These are phyloP conservation scores for Karalla daura DNA, from an alignment of 2,797 vertebrate species.

Conservation along the genomic window DNA sequence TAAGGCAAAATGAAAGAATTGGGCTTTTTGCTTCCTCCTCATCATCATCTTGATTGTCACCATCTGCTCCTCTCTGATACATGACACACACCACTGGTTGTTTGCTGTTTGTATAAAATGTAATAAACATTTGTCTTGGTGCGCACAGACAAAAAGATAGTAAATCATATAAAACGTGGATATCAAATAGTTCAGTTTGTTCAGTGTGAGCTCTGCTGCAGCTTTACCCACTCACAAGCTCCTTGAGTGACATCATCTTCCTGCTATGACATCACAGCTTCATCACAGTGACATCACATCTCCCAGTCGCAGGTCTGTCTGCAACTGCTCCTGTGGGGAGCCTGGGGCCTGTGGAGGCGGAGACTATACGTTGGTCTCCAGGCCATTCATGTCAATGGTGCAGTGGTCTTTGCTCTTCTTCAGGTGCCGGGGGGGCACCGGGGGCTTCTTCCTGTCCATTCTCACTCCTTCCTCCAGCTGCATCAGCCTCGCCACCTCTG, in stretches of 20 bases:
- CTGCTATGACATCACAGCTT: too few species aligned
- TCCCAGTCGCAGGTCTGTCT: too few species aligned
- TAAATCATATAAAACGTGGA: conserved; percentile 56
- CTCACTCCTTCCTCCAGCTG: conserved; percentile 90
- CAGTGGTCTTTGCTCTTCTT: conserved; percentile 89
- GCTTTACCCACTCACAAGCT: too few species aligned
- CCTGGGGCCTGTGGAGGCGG: too few species aligned
- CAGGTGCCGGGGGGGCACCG: conserved; percentile 80
- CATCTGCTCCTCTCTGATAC: neutral
- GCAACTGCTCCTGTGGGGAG: too few species aligned
- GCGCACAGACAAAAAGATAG: conserved; percentile 23
- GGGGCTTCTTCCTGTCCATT: conserved; percentile 77
- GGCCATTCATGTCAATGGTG: conserved; percentile 93
- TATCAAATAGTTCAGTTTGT: conserved; percentile 59
- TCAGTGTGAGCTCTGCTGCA: too few species aligned
- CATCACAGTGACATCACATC: too few species aligned
- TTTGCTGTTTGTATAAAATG: conserved; percentile 46
- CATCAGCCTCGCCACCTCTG: conserved; percentile 88
- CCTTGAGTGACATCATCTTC: too few species aligned
- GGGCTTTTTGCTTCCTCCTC: conserved; percentile 40
- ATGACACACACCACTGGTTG: conserved; percentile 29
- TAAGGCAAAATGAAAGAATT: conserved; percentile 69
- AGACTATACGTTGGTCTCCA: conserved; percentile 91
- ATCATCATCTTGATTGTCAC: conserved; percentile 10
- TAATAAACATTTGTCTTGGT: conserved; percentile 18